A percentile compares a stretch with the other conserved stretches of the same genome.
Conservation (phyloP, 2,797 vertebrate species). For the Galagoides demidoff region DNA sequence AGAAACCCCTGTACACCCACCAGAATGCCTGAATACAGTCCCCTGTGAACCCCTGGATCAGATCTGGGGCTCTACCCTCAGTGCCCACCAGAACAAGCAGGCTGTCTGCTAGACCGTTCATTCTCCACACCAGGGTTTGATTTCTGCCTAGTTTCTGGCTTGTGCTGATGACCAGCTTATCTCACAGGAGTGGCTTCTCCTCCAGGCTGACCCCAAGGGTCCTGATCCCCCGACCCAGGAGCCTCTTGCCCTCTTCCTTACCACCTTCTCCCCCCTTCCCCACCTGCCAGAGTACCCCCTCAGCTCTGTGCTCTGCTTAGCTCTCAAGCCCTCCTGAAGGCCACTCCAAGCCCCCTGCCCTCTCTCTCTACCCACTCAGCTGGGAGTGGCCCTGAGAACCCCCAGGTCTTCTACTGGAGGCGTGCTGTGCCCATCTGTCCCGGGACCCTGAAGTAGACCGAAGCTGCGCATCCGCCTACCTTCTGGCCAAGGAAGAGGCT, state of each 20-base stretch:
- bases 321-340: background rate
- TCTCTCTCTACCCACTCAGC: background rate
- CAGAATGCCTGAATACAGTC: background rate
- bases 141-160: background rate
- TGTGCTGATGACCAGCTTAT: background rate
- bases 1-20: background rate
- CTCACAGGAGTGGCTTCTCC: background rate
- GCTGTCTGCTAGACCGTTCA: background rate
- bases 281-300: background rate
- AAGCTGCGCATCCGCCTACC: conserved; percentile 88
- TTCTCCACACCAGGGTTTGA: background rate
- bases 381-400: background rate
- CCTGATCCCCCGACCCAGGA: background rate
- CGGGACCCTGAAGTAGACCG: background rate
- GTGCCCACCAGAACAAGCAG: background rate
- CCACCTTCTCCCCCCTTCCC: background rate
- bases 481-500: conserved; percentile 99
- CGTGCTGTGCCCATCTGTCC: background rate
- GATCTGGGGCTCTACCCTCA: conserved; percentile 8
- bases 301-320: background rate
- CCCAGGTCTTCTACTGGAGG: background rate
- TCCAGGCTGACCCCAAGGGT: background rate
- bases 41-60: background rate
- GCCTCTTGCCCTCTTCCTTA: background rate
- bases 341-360: background rate